Evolutionary conservation across 2,797 vertebrate genomes (phyloP).

Genomic region (Syngnathus acus): DNA sequence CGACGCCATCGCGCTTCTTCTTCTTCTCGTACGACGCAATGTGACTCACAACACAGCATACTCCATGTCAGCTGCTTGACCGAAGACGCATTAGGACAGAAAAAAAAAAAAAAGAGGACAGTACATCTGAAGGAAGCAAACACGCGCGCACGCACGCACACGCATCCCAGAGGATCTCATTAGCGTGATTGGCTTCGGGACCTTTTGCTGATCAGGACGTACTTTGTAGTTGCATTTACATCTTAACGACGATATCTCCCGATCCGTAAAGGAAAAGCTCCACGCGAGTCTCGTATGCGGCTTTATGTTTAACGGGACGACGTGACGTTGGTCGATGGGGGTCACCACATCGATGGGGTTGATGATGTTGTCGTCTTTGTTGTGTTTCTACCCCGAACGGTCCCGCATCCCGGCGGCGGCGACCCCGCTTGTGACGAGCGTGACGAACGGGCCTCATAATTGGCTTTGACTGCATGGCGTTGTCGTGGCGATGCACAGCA

Average conservation of each 20-base stretch:
- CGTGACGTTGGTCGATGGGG: no score
- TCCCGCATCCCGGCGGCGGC: no score
- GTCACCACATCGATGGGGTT: no score
- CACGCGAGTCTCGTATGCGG: conserved; percentile 12
- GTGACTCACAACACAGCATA: not conserved
- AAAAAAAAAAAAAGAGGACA: not conserved
- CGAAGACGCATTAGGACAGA: not conserved
- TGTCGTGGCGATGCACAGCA: no score
- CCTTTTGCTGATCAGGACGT: conserved; percentile 51
- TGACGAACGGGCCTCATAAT: no score
- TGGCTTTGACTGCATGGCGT: no score
- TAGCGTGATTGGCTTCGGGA: conserved; percentile 51
- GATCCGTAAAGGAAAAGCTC: conserved; percentile 12
- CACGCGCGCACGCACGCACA: not conserved
- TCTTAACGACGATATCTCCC: conserved; percentile 26
- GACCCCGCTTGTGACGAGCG: no score
- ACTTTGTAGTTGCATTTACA: conserved; percentile 49
- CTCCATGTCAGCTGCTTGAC: no score
- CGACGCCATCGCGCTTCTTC: no score
- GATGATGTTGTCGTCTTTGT: no score
- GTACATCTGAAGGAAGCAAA: conserved; percentile 12
- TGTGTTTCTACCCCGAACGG: no score
- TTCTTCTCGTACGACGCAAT: not conserved
- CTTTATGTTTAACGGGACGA: not conserved
- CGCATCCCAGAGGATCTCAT: conserved; percentile 56